Percentiles rank a stretch among this genome's conserved stretches.
These are phyloP conservation scores for Threskiornis aethiopicus DNA, from an alignment of 2,797 vertebrate genomes.

Conservation along the genomic window DNA sequence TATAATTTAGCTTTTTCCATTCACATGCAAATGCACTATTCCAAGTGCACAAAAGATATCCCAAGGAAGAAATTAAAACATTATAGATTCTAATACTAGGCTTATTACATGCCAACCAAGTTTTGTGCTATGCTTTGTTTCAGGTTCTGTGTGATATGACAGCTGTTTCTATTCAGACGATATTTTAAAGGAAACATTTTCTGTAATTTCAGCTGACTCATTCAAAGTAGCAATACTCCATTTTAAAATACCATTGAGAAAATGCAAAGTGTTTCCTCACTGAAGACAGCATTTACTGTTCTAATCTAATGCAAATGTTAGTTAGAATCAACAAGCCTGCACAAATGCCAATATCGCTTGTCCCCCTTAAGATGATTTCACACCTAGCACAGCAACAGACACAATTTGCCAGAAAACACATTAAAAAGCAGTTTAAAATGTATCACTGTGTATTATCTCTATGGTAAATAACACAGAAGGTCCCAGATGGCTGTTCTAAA, in stretches of 20 bases:
- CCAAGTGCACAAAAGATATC: slow-evolving; percentile 60
- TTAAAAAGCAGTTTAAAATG: slow-evolving; percentile 40
- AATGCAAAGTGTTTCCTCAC: slow-evolving; percentile 49
- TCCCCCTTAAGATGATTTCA: slow-evolving; percentile 44
- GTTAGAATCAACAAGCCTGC: slow-evolving; percentile 37
- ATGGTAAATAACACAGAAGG: slow-evolving; percentile 8
- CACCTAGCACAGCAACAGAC: slow-evolving; percentile 28
- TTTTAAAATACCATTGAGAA: slow-evolving; percentile 58
- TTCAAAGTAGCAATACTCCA: slow-evolving; percentile 29
- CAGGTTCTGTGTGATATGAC: slow-evolving; percentile 58
- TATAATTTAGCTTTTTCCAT: slow-evolving; percentile 64
- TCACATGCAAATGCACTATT: slow-evolving; percentile 72
- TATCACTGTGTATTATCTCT: slow-evolving; percentile 8
- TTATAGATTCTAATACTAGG: slow-evolving; percentile 61
- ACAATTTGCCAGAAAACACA: slow-evolving; percentile 3
- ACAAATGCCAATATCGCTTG: slow-evolving; percentile 2
- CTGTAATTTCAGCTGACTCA: slow-evolving; percentile 66
- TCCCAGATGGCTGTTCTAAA: slow-evolving; percentile 21
- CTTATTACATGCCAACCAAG: slow-evolving; percentile 60
- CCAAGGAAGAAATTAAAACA: slow-evolving; percentile 72
- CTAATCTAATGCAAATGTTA: slow-evolving; percentile 55
- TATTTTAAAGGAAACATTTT: slow-evolving; percentile 54
- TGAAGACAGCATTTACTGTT: slow-evolving; percentile 47
- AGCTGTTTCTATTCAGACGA: slow-evolving; percentile 73
- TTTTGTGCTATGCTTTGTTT: slow-evolving; percentile 59